Base-by-base conservation (phyloP, 2,113 vertebrate genomes). In the Saguinus imperator region DNA sequence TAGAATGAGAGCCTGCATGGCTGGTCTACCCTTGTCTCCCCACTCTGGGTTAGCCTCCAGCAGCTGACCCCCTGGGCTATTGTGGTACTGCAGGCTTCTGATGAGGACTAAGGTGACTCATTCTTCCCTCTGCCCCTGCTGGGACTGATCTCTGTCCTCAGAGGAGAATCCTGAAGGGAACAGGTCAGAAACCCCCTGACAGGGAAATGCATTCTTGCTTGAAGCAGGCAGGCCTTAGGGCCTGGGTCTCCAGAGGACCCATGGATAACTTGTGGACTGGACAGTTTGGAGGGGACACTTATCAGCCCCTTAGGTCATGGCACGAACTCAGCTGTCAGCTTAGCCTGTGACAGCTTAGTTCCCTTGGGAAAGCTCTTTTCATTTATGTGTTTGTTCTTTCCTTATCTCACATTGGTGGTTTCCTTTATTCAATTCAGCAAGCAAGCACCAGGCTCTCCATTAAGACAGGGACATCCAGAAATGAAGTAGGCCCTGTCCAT, bases 321-420 rank as follows among this genome's bases (percentile, higher is more conserved):
- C 12, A 3, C 20, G 82, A 75, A 17, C 48, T 94, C 85, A 23
- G 50, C 80, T 50, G 37, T 90, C 80, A 66, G 88, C 68, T 82
- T 25, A 37, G 76, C 55, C 50, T 25, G 20, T 73, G 94, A 57
- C 68, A 45, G 35, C 87, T 16, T 11, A 37, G 27, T 83, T 27
- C 81, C 75, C 75, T 66, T 1, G 50, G 43, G 75, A 77, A 94
- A 83, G 12, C 72, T 55, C 11, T 82, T 70, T 91, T 66, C 75
- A 48, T n/a, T 52, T 45, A 1, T 35, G 18, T 64, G 18, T 50
- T 9, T 87, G 61, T 58, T 84, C 76, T 73, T 50, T 35, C 52
- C 91, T 92, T 58, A 75, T 61, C 94, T 92, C 61, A n/a, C 48
- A 1, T 40, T 25, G 55, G 55, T 68, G 6, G 3, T 58, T n/a